These are phyloP conservation scores for Myopa tessellatipennis DNA, from an alignment of 2,888 invertebrate species.

Conservation along the genomic window DNA sequence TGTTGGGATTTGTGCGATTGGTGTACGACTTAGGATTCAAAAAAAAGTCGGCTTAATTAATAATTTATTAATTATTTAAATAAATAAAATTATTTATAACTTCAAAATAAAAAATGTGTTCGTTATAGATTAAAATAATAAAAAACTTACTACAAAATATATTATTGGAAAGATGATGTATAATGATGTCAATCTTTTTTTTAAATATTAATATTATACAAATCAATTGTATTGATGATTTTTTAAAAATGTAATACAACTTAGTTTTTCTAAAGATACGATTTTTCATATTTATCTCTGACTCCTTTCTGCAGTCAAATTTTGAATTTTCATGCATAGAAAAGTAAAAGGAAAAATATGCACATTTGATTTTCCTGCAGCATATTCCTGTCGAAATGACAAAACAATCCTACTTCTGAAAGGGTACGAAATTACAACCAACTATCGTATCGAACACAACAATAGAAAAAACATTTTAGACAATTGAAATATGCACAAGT, in stretches of 20 bases:
- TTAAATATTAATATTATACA: neutral
- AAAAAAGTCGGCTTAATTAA: constrained; percentile 59
- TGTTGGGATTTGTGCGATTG: constrained; percentile 59
- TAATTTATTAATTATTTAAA: neutral
- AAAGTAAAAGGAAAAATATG: neutral
- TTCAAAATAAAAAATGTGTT: neutral
- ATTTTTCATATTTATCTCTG: neutral
- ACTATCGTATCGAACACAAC: too few relatives aligned
- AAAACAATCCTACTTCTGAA: too few relatives aligned
- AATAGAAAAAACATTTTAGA: neutral
- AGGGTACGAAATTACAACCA: too few relatives aligned
- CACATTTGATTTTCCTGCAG: neutral
- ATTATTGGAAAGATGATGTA: too few relatives aligned
- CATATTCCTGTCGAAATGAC: neutral
- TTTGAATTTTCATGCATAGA: neutral
- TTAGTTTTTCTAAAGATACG: neutral
- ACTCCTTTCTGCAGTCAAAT: neutral
- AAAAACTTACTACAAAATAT: too few relatives aligned
- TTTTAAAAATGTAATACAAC: neutral
- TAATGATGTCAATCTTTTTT: neutral
- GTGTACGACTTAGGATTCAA: constrained; percentile 64
- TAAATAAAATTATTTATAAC: neutral
- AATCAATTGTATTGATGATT: neutral
- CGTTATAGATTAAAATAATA: neutral
- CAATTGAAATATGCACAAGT: neutral